Base-by-base conservation (phyloP, 2,888 invertebrate species). In the Alitta virens region DNA sequence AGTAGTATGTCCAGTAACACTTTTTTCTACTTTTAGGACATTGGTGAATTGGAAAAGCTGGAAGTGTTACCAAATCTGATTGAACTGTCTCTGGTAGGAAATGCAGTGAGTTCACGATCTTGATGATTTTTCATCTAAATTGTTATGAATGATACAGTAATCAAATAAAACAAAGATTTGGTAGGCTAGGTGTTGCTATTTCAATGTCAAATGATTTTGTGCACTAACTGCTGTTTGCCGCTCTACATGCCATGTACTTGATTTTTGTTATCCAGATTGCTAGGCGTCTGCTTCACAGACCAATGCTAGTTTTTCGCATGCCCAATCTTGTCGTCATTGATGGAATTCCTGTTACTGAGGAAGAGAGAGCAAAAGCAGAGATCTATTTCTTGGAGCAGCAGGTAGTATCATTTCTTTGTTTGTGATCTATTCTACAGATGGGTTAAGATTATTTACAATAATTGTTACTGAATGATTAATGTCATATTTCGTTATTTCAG, bases 31-130 rank as follows among this genome's bases (percentile, higher is more conserved):
- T 59, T 38, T 7, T 69, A 80, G 75, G 81, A 81, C 55, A 68
- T 80, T 18, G 63, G 67, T 38, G 82, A 82, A 60, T 65, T 82
- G 57, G 82, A 82, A 60, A 78, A 76, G 56, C 62, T 82, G 42
- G 76, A 77, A 51, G 64, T 72, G 23, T 66, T 82, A 52, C 66
- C 68, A 16, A 75, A 72, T 55, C 68, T 82, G 43, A 70, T 74
- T 14, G 82, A 82, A 63, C 73, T 82, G 25, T 81, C 82, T 27
- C 68, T 82, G 25, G 75, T 79, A 56, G 79, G 77, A 64, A 82
- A 82, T 70, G 74, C 80, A 27, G 80, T 82, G 69, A 74, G 78
- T 75, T 46, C n/a, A 7, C n/a, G 3, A 9, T 21, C 46, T 18
- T 46, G 46, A 18, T 12, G 16, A 40, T 40, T 16, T 40, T n/a